These are phyloP conservation scores for Ophioninae sp. DNA, from an alignment of 2,888 invertebrate species.

Conservation along the genomic window DNA sequence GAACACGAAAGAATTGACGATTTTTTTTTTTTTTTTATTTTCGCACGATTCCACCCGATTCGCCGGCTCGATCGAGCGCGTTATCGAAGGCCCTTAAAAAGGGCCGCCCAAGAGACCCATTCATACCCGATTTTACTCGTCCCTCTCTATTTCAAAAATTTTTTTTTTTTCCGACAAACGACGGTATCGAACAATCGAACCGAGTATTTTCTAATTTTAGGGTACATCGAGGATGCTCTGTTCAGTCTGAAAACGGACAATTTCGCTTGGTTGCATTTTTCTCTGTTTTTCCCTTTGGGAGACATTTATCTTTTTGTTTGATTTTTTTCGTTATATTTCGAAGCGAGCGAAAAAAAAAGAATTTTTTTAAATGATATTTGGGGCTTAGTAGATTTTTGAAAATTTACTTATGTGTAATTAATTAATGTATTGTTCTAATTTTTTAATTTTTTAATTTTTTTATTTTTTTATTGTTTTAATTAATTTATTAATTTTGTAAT, in stretches of 20 bases:
- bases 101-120: slow-evolving; percentile 10
- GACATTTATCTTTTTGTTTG: not conserved
- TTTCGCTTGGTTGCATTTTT: not conserved
- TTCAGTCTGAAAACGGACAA: not conserved
- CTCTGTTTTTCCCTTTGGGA: not conserved
- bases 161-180: not conserved
- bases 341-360: too few relatives aligned
- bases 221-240: not conserved
- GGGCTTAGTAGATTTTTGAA: too few relatives aligned
- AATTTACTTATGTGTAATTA: too few relatives aligned
- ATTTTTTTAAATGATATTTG: too few relatives aligned
- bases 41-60: slow-evolving; percentile 24
- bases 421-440: too few relatives aligned
- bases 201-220: not conserved
- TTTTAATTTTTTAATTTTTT: too few relatives aligned
- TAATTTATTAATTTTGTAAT: too few relatives aligned
- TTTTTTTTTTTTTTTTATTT: not conserved
- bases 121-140: slow-evolving; percentile 23
- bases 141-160: not conserved
- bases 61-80: slow-evolving; percentile 23
- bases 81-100: slow-evolving; percentile 50
- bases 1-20: slow-evolving; percentile 3
- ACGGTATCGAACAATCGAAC: not conserved
- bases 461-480: too few relatives aligned
- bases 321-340: too few relatives aligned